Base-by-base conservation (phyloP, 2,113 vertebrate genomes). In the Neofelis nebulosa region DNA sequence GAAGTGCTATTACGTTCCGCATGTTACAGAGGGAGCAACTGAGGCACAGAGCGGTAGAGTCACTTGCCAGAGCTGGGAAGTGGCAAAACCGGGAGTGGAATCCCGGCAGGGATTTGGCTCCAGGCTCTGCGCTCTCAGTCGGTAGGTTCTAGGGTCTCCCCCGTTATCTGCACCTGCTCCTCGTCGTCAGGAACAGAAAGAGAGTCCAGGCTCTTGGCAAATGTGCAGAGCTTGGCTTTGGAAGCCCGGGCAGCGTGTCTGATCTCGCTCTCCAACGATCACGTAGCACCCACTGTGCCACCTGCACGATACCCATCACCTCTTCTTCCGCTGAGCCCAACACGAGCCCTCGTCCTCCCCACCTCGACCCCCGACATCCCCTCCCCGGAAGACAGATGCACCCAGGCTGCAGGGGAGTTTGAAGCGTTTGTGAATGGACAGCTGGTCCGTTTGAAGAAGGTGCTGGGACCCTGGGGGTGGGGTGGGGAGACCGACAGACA, bases 391-490 rank as follows among this genome's bases (percentile, higher is more conserved):
- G 81, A 63, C 7, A 71, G 16, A 50, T 57, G 82, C 5, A 2
- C 74, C 45, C 74, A 91, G 68, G 33, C 63, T 16, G 68, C 76
- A 0, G 97, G 96, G 48, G 97, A 97, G 36, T 97, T 96, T 41
- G 97, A 97, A 84, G 97, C 97, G 36, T 97, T 88, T 74, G 96
- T 95, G 73, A 81, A 90, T 0, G 96, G 92, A 29, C 87, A 66
- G 14, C 81, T 94, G 89, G 76, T 98, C 29, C 95, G 84, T 91
- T 98, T 94, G 2, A 97, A 97, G 90, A 96, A 97, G 97, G 36
- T 45, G 29, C 18, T 50, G 41, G 80, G 48, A 7, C 45, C 2
- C 13, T 21, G 0, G 23, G 69, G n/a, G 4, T 45, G 8, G 45
- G 45, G 45, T 9, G 18, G 16, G 31, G 66, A 29, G 21, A 14